Evolutionary conservation across 2,113 vertebrate species (phyloP), one percentile per base, ranked within the genome.

Genomic region (Nothobranchius furzeri): DNA sequence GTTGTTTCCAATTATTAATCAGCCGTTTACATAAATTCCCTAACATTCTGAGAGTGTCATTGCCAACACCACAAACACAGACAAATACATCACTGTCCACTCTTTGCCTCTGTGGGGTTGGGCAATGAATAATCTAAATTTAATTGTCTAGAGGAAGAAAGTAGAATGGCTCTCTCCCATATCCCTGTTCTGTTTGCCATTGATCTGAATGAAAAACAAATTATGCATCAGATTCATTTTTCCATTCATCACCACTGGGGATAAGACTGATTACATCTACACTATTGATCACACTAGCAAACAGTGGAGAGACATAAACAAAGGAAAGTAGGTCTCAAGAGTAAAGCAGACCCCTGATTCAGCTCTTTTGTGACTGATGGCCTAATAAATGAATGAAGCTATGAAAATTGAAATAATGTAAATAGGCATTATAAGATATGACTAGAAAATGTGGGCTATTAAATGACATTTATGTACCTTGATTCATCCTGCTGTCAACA

Each of bases 151-250:
- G 24, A 2, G 3, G 0, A 13, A 54, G 12, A 65, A 45, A 58
- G 24, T 12, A 64, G 57, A 42, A 15, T 45, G 1, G 5, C 15
- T 30, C 10, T 46, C 9, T 71, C 15, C 49, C 53, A 60, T 17
- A n/a, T 64, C 40, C 20, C 61, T 61, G 59, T 30, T 35, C 17
- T 60, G 48, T 75, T 57, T 45, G 10, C 13, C 78, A 87, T 89
- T 68, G 87, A 90, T 90, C 75, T 67, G 46, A 77, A 76, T 76
- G 60, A 80, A 81, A 57, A 84, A 80, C 43, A 64, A 82, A 68
- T 58, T 47, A 59, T 70, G 62, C n/a, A 6, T 70, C 51, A 40
- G 72, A 79, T 81, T 87, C 76, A 56, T 71, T 84, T 82, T 59
- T 77, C 69, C 75, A 87, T 89, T 75, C 70, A 61, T 89, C 80